These are phyloP conservation scores for Trichomycterus rosablanca DNA, from an alignment of 2,113 vertebrate species.

Conservation along the genomic window DNA sequence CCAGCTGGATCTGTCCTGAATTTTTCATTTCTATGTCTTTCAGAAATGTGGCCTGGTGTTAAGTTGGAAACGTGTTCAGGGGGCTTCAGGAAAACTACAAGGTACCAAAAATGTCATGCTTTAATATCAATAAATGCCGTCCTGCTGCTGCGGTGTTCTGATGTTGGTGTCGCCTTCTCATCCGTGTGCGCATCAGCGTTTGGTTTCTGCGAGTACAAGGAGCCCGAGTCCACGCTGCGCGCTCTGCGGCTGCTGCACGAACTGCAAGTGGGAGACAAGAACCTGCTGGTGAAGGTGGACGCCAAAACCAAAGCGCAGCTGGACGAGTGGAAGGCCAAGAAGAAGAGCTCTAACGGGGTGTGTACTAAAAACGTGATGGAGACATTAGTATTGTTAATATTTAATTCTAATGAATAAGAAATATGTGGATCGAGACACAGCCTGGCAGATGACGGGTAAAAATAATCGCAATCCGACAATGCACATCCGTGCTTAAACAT, in stretches of 20 bases:
- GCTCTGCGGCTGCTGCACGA: constrained; percentile 90
- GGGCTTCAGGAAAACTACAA: constrained; percentile 98
- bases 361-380: too few relatives aligned
- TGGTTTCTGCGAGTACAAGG: constrained; percentile 98
- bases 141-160: constrained; percentile 9
- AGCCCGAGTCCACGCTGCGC: constrained; percentile 94
- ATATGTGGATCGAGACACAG: too few relatives aligned
- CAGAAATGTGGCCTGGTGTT: constrained; percentile 98
- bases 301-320: constrained; percentile 97
- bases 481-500: too few relatives aligned
- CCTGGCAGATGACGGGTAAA: too few relatives aligned
- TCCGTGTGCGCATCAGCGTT: constrained; percentile 73
- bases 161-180: constrained; percentile 15
- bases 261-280: constrained; percentile 94
- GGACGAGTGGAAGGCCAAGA: constrained; percentile 98
- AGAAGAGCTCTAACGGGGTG: constrained; percentile 89
- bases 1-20: too few relatives aligned
- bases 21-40: constrained; percentile 13
- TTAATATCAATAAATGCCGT: background rate
- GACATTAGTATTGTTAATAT: too few relatives aligned
- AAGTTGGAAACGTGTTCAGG: constrained; percentile 98
- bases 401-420: too few relatives aligned
- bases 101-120: constrained; percentile 63
- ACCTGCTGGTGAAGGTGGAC: constrained; percentile 95
- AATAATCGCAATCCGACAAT: too few relatives aligned